Conservation (phyloP, 1,140 invertebrate species). For the Andrena cerasifolii region DNA sequence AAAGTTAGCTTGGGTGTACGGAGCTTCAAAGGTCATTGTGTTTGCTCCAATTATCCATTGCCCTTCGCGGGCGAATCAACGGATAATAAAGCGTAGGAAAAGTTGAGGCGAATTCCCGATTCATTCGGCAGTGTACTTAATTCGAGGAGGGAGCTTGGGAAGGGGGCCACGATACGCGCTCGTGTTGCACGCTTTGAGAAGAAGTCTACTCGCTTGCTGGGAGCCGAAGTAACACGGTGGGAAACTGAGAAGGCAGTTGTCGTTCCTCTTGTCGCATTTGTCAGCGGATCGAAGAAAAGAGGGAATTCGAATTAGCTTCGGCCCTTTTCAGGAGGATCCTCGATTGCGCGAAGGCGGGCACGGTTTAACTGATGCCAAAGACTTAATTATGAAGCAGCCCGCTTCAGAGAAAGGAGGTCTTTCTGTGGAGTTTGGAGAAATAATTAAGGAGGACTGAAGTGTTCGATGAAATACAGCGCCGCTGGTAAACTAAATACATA, state of each 20-base stretch:
- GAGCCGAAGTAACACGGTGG: background rate
- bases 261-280: constrained; percentile 1
- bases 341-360: background rate
- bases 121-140: constrained; percentile 9
- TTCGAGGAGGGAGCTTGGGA: background rate
- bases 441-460: too few species aligned
- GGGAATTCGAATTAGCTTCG: background rate
- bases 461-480: too few species aligned
- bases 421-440: too few species aligned
- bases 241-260: background rate
- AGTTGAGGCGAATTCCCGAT: constrained; percentile 5
- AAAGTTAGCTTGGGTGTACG: background rate
- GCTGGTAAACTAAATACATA: too few species aligned
- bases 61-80: constrained; percentile 7
- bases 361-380: background rate
- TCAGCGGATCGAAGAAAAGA: background rate
- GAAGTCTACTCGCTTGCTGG: background rate
- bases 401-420: background rate
- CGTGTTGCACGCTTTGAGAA: constrained; percentile 1
- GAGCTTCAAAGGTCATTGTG: constrained; percentile 7
- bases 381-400: background rate
- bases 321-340: background rate
- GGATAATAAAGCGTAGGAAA: constrained; percentile 16
- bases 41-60: constrained; percentile 34
- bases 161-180: constrained; percentile 23